These are phyloP conservation scores for Neodontobutis hainanensis DNA, from an alignment of 2,113 vertebrate species.

Conservation along the genomic window DNA sequence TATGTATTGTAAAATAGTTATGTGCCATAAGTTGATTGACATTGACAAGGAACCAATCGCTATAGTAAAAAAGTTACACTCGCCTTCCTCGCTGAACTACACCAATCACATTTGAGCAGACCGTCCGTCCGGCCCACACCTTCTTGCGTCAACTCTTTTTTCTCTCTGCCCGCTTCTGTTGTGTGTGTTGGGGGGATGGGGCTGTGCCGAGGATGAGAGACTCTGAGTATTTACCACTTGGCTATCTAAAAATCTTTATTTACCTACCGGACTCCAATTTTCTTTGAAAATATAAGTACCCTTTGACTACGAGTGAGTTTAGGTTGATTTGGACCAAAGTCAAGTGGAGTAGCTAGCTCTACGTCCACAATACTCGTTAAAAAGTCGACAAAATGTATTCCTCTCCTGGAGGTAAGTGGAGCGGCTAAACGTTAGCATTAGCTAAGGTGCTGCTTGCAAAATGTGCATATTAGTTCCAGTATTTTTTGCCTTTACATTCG, in stretches of 20 bases:
- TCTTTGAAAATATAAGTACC: conserved; percentile 26
- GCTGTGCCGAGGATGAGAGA: conserved; percentile 74
- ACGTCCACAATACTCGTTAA: conserved; percentile 66
- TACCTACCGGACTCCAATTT: conserved; percentile 18
- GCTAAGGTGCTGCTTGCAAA: conserved; percentile 47
- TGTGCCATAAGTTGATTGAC: too few relatives aligned
- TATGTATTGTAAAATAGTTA: too few relatives aligned
- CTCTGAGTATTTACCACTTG: conserved; percentile 75
- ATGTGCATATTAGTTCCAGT: background rate
- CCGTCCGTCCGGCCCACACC: too few relatives aligned
- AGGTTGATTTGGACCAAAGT: conserved; percentile 35
- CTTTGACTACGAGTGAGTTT: conserved; percentile 71
- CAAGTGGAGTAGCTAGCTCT: conserved; percentile 64
- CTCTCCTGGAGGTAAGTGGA: conserved; percentile 76
- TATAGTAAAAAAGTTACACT: too few relatives aligned
- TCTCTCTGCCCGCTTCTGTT: conserved; percentile 51
- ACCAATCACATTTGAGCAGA: too few relatives aligned
- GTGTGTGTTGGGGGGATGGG: conserved; percentile 79
- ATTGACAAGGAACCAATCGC: too few relatives aligned
- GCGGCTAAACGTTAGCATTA: conserved; percentile 56
- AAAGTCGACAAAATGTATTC: conserved; percentile 82
- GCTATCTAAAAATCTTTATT: conserved; percentile 62
- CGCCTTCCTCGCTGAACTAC: too few relatives aligned
- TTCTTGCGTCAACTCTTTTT: conserved; percentile 9
- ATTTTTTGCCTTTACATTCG: background rate